Conservation (phyloP, 2,888 invertebrate species). For the Patella depressa region DNA sequence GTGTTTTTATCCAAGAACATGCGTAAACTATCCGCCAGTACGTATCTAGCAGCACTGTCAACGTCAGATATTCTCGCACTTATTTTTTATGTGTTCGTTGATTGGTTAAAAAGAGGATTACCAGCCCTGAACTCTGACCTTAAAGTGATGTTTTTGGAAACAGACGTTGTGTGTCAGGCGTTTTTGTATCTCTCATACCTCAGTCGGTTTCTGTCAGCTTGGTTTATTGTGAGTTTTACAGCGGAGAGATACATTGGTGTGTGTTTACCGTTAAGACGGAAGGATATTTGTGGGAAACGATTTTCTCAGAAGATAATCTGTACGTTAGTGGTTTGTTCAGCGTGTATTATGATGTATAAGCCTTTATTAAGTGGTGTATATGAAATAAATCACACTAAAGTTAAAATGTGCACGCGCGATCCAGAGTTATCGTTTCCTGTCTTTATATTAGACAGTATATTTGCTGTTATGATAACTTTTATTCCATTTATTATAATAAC, state of each 20-base stretch:
- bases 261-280: conserved; percentile 60
- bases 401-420: conserved; percentile 50
- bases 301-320: conserved; percentile 55
- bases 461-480: conserved; percentile 60
- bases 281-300: conserved; percentile 56
- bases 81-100: conserved; percentile 73
- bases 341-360: conserved; percentile 55
- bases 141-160: conserved; percentile 44
- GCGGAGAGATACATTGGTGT: conserved; percentile 66
- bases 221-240: conserved; percentile 65
- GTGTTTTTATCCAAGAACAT: conserved; percentile 84
- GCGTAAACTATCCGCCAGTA: conserved; percentile 79
- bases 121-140: conserved; percentile 44
- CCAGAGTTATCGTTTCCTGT: conserved; percentile 44
- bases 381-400: conserved; percentile 30
- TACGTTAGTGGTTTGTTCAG: conserved; percentile 44
- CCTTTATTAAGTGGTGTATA: conserved; percentile 53
- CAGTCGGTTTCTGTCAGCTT: conserved; percentile 64
- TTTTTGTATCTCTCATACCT: conserved; percentile 79
- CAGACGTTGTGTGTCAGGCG: conserved; percentile 80
- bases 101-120: conserved; percentile 63
- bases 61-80: conserved; percentile 82
- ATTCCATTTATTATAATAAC: conserved; percentile 65
- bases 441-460: conserved; percentile 60
- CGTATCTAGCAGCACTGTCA: conserved; percentile 84